phyloP scores from a whole-genome alignment of 2,113 vertebrate genomes.

The Malurus melanocephalus region DNA sequence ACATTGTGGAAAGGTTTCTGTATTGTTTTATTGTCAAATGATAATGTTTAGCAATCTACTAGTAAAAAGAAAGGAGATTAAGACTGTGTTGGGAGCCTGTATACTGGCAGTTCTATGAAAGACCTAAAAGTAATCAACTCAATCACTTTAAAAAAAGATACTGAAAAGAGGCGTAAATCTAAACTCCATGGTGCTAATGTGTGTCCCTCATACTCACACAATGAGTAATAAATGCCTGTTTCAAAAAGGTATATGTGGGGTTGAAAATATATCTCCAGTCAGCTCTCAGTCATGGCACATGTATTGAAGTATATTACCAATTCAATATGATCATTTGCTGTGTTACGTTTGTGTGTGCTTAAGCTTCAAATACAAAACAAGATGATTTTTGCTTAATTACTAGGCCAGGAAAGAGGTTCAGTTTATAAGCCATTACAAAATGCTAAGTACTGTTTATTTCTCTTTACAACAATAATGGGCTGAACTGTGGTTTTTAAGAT shows the following conservation, averaged over 20 bases:
- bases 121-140: background rate
- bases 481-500: conserved; percentile 3
- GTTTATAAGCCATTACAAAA: background rate
- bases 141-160: background rate
- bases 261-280: background rate
- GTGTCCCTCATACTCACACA: background rate
- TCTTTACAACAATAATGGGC: background rate
- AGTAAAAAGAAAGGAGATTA: background rate
- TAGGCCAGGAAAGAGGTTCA: background rate
- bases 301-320: background rate
- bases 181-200: background rate
- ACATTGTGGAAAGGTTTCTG: background rate
- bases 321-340: background rate
- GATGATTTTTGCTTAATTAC: conserved; percentile 15
- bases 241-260: background rate
- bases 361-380: background rate
- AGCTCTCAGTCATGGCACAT: background rate
- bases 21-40: background rate
- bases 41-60: background rate
- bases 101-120: background rate
- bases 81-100: background rate
- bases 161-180: background rate
- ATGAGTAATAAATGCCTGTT: background rate
- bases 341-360: background rate
- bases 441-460: background rate